These are phyloP conservation scores for Cheilosia variabilis DNA, from an alignment of 2,888 invertebrate species.

Conservation along the genomic window DNA sequence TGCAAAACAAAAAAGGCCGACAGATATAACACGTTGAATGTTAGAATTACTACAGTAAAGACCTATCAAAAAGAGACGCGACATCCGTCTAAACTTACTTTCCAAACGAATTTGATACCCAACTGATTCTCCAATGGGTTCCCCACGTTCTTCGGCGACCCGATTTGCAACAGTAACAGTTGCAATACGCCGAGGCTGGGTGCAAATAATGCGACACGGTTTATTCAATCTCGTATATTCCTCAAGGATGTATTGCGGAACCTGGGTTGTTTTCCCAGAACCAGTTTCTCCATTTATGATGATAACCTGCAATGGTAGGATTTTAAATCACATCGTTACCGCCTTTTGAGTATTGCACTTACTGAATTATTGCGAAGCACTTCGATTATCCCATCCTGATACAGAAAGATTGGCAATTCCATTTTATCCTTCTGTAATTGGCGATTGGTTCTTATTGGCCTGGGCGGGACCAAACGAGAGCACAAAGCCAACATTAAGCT, in stretches of 20 bases:
- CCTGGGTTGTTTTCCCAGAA: constrained; percentile 97
- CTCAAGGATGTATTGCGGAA: constrained; percentile 94
- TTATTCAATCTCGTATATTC: constrained; percentile 88
- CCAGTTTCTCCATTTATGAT: constrained; percentile 94
- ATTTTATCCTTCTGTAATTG: constrained; percentile 76
- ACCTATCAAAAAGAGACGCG: too few species aligned
- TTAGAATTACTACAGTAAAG: too few species aligned
- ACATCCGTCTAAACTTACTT: constrained; percentile 82
- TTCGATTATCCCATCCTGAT: constrained; percentile 77
- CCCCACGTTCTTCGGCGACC: constrained; percentile 89
- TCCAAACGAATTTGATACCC: constrained; percentile 97
- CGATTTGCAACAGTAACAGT: constrained; percentile 95
- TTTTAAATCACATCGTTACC: neutral
- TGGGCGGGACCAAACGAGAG: constrained; percentile 78
- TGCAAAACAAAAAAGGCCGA: too few species aligned
- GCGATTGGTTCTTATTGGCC: constrained; percentile 52
- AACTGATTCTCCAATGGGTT: constrained; percentile 88
- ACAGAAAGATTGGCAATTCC: constrained; percentile 78
- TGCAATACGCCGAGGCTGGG: constrained; percentile 96
- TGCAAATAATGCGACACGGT: constrained; percentile 94
- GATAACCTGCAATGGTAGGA: constrained; percentile 85
- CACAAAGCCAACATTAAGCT: constrained; percentile 75
- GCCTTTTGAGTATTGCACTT: constrained; percentile 31
- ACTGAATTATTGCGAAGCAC: constrained; percentile 78
- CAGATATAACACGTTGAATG: too few species aligned